These are phyloP conservation scores for Xenus cinereus DNA, from an alignment of 2,113 vertebrate genomes.

Conservation along the genomic window DNA sequence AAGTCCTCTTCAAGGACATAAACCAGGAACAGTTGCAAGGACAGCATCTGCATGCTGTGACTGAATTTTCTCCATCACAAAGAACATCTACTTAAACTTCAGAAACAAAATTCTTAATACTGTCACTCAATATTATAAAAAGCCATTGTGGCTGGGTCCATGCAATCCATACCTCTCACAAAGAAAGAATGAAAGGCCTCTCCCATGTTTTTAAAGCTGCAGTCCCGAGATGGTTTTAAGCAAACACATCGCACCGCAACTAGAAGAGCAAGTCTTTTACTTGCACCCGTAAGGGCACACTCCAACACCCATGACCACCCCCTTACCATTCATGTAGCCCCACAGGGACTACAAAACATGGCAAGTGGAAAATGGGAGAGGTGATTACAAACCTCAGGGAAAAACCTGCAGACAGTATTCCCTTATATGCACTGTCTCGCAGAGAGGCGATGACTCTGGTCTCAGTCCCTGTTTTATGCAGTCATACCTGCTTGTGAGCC, in stretches of 20 bases:
- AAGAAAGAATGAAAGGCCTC: neutral
- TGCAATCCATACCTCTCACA: neutral
- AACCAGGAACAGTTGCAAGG: neutral
- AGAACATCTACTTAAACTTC: neutral
- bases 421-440: rapidly evolving
- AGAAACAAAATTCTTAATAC: neutral
- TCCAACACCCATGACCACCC: neutral
- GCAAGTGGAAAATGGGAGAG: rapidly evolving
- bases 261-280: neutral
- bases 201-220: neutral
- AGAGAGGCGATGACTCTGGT: too few relatives aligned
- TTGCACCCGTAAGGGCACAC: neutral
- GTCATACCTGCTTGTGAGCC: neutral
- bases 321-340: rapidly evolving
- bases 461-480: rapidly evolving
- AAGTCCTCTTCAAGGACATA: neutral
- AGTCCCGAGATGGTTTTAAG: neutral
- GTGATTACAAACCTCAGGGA: neutral
- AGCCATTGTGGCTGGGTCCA: neutral
- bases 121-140: neutral
- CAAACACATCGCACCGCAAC: neutral
- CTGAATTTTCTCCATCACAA: neutral
- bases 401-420: neutral
- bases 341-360: rapidly evolving
- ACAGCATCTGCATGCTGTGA: rapidly evolving